These are phyloP conservation scores for Diploscapter pachys DNA, from an alignment of 1,140 invertebrate genomes.

Conservation along the genomic window DNA sequence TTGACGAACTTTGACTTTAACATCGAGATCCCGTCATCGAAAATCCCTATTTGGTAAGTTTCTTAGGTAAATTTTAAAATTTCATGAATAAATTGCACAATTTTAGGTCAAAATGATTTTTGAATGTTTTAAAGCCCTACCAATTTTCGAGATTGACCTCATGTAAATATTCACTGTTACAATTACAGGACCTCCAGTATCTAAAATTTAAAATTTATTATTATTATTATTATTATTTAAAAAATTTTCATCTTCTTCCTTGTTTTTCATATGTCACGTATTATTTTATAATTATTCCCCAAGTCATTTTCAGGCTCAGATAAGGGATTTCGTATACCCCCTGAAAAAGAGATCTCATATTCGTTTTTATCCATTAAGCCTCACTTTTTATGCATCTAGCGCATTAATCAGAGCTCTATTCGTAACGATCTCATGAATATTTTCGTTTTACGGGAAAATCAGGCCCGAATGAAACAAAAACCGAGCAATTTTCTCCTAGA, in stretches of 20 bases:
- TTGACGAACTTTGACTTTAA: too few species aligned
- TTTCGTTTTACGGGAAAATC: too few species aligned
- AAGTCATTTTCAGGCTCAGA: background rate
- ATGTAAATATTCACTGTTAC: constrained; percentile 82
- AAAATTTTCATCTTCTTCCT: background rate
- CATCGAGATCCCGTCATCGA: too few species aligned
- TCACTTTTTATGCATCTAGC: constrained; percentile 6
- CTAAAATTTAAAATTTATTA: constrained; percentile 38
- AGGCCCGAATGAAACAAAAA: too few species aligned
- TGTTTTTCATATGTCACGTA: background rate
- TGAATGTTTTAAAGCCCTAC: too few species aligned
- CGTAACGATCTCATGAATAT: too few species aligned
- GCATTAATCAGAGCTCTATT: too few species aligned
- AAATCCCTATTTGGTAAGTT: too few species aligned
- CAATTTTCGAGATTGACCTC: constrained; percentile 92
- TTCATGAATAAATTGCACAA: too few species aligned
- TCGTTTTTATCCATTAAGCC: background rate
- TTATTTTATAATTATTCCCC: background rate
- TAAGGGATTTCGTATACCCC: constrained; percentile 1
- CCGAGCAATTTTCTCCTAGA: too few species aligned
- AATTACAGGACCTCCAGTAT: constrained; percentile 65
- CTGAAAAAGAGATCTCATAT: background rate
- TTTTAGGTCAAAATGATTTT: too few species aligned
- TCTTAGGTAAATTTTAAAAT: too few species aligned
- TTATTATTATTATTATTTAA: background rate